Evolutionary conservation across 2,113 vertebrate genomes (phyloP), one percentile per base, ranked within the genome.

Genomic region (Synodontis membranacea): DNA sequence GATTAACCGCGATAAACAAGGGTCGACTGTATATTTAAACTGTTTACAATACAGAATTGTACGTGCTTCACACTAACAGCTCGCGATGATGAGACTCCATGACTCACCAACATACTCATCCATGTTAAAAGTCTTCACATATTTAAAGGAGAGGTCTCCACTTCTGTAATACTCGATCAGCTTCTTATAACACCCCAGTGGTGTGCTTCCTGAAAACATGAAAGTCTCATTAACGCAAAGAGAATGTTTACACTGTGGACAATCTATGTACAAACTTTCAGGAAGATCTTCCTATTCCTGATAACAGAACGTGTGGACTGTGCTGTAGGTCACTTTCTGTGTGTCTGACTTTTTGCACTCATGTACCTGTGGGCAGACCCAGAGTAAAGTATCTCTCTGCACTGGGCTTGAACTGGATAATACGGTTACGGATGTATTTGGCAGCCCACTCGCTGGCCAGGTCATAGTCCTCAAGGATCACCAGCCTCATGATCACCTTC

Each of bases 101-200:
- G 74, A 94, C 98, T 94, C 92, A 98, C 98, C 98, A 21, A 99
- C 98, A 86, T 99, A 99, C 92, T 99, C 98, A 75, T 99, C 98
- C 98, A 99, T 99, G 93, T 99, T 99, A 93, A 99, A 99, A 7
- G 98, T 99, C 90, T 99, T 98, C 80, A 99, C 97, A 81, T 97
- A 98, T 90, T 97, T 94, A 92, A 99, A 99, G 66, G 97, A 99
- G 52, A 99, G 91, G 86, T 97, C 96, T 81, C 97, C 98, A 21
- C 96, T 97, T 83, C 94, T 96, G 93, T 89, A 96, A 84, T 97
- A 99, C 88, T 99, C 97, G 28, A 98, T 98, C 89, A 99, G 94
- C 68, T 99, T 99, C 86, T 93, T 90, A 92, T 99, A 99, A 92
- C 97, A 97, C 79, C 96, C 97, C 88, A 99, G 91, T 0, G 98